A percentile compares a stretch with the other conserved stretches of the same genome.
Evolutionary conservation across 1,140 invertebrate species (phyloP).

Genomic region (Agrilus planipennis): DNA sequence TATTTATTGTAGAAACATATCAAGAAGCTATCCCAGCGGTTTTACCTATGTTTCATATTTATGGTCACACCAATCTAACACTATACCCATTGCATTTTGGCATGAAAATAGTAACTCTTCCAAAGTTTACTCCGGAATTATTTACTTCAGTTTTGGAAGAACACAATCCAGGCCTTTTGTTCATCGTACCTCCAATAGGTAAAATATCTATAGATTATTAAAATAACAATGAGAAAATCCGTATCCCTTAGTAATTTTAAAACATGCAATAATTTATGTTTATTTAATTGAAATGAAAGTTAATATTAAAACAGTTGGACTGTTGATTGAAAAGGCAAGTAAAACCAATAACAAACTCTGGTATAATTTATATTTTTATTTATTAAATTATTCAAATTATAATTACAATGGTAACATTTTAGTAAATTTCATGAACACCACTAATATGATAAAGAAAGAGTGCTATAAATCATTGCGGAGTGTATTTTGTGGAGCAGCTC

Average conservation of each 20-base stretch:
- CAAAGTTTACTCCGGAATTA: slow-evolving; percentile 57
- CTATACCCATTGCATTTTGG: slow-evolving; percentile 48
- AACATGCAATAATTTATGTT: no score
- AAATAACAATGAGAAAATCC: not conserved
- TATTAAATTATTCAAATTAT: no score
- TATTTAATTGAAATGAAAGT: no score
- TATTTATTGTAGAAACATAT: slow-evolving; percentile 30
- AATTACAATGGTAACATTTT: slow-evolving; percentile 34
- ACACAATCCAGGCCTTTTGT: slow-evolving; percentile 41
- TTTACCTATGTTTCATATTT: slow-evolving; percentile 79
- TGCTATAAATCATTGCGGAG: slow-evolving; percentile 42
- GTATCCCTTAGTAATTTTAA: not conserved
- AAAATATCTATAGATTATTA: no score
- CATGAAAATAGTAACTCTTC: slow-evolving; percentile 54
- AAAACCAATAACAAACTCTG: no score
- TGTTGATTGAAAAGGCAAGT: no score
- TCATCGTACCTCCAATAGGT: slow-evolving; percentile 52
- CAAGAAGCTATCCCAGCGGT: slow-evolving; percentile 49
- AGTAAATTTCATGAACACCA: slow-evolving; percentile 54
- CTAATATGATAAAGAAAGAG: slow-evolving; percentile 44
- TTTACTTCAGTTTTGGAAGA: slow-evolving; percentile 44
- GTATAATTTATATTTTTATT: no score
- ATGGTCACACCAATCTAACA: slow-evolving; percentile 51
- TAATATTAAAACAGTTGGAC: no score
- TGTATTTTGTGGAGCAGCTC: slow-evolving; percentile 58